Percentiles rank a stretch among this genome's conserved stretches.
phyloP scores from a whole-genome alignment of 2,797 vertebrate species.

The Phyllotis vaccarum region DNA sequence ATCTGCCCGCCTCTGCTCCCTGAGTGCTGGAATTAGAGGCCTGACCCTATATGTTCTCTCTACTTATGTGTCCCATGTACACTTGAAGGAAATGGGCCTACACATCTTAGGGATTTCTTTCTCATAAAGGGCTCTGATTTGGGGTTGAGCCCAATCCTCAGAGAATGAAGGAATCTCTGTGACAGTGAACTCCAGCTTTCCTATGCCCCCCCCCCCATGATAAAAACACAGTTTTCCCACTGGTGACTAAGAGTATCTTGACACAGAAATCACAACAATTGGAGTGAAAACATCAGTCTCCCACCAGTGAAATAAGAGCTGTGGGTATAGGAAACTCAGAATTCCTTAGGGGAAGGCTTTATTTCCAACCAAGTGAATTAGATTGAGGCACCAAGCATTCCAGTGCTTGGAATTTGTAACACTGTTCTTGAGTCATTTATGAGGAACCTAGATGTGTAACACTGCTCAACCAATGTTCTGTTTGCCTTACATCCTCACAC shows the following conservation, averaged over 20 bases:
- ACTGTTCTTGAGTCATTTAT: neutral
- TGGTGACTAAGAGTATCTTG: neutral
- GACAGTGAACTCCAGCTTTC: neutral
- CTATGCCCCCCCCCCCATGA: neutral
- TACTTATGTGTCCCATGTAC: neutral
- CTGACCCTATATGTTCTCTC: neutral
- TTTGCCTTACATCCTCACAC: neutral
- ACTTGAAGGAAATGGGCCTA: conserved; percentile 18
- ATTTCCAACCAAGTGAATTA: conserved; percentile 1
- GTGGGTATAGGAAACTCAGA: neutral
- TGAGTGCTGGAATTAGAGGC: neutral
- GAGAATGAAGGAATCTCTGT: neutral
- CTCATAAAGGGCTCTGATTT: neutral
- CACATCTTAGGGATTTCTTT: conserved; percentile 28
- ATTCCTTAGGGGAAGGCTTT: neutral
- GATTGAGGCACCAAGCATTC: neutral
- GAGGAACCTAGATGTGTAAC: neutral
- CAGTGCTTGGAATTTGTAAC: neutral
- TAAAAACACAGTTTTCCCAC: neutral
- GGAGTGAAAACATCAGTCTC: neutral
- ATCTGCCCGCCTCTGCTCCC: neutral
- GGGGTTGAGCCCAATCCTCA: neutral
- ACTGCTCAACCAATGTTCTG: neutral
- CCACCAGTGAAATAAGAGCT: neutral
- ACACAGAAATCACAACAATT: neutral